phyloP scores from a whole-genome alignment of 2,888 invertebrate species.

The Synergus japonicus region DNA sequence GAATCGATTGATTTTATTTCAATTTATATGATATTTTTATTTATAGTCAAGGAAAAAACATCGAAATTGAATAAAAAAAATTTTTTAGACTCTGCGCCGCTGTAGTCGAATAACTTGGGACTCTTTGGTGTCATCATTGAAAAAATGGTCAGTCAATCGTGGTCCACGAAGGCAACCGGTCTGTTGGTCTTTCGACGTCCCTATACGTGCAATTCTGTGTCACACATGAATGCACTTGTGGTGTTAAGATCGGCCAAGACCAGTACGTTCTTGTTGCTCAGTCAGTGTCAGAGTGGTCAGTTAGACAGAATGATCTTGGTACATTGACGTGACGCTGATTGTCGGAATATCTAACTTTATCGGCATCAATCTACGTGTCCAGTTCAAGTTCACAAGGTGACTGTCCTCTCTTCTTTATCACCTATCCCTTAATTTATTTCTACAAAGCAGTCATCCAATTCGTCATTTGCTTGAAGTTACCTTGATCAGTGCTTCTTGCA shows the following conservation, averaged over 20 bases:
- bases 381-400: slow-evolving; percentile 45
- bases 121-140: slow-evolving; percentile 33
- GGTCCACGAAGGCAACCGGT: slow-evolving; percentile 57
- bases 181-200: slow-evolving; percentile 47
- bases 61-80: not conserved
- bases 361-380: slow-evolving; percentile 41
- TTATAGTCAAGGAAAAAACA: not conserved
- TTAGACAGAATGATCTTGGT: slow-evolving; percentile 47
- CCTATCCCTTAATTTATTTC: slow-evolving; percentile 12
- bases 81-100: not conserved
- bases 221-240: slow-evolving; percentile 41
- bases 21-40: not conserved
- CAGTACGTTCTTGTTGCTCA: slow-evolving; percentile 35
- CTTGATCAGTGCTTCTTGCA: not conserved
- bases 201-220: slow-evolving; percentile 34
- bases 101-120: slow-evolving; percentile 19
- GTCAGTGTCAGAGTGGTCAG: slow-evolving; percentile 44
- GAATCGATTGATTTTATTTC: not conserved
- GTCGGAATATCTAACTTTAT: slow-evolving; percentile 42
- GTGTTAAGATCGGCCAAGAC: slow-evolving; percentile 38
- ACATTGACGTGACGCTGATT: slow-evolving; percentile 44
- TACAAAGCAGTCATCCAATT: not conserved
- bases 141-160: slow-evolving; percentile 56
- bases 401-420: slow-evolving; percentile 38
- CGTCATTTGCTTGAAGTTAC: not conserved